Evolutionary conservation across 2,888 invertebrate genomes (phyloP), one percentile per base, ranked within the genome.

Genomic region (Oscheius sp.): DNA sequence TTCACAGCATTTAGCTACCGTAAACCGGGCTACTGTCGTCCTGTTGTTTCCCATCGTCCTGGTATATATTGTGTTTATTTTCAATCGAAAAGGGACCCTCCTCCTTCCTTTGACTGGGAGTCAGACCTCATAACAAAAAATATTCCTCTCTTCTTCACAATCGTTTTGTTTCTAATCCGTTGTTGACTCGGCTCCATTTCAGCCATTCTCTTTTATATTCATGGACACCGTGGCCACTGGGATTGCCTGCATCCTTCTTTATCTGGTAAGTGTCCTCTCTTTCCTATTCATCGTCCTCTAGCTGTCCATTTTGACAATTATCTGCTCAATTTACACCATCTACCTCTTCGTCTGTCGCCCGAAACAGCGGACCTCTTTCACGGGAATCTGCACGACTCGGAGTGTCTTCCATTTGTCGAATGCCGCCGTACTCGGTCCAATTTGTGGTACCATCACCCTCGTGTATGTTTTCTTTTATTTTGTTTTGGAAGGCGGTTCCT

Each of bases 321-420:
- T 16, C 27, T 66, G 52, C 29, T 66, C 66, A 2, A n/a, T 66
- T 27, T 66, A 66, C 25, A 52, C 66, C 2, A 66, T 66, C 5
- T 16, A 27, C 9, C 21, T 66, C 2, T 66, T 66, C 12, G 23
- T 66, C 21, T 27, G 23, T 18, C 49, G 66, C 18, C 66, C 66
- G 1, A 66, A 66, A 18, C 46, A 66, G 23, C 49, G 66, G 25
- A 66, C 66, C n/a, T 66, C 66, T 6, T 66, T 66, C 6, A 66
- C 66, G 29, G 29, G 49, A 27, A 66, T 66, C 29, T 66, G 66
- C 35, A 66, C 66, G 18, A 66, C 66, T 16, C 49, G 66, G 52
- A 52, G 66, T 18, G n/a, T 66, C 35, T 66, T 66, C 35, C 66
- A 66, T n/a, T 35, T 66, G 52, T 27, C 49, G 7, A 66, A 66